Evolutionary conservation across 2,113 vertebrate genomes (phyloP).

Genomic region (Odocoileus virginianus): DNA sequence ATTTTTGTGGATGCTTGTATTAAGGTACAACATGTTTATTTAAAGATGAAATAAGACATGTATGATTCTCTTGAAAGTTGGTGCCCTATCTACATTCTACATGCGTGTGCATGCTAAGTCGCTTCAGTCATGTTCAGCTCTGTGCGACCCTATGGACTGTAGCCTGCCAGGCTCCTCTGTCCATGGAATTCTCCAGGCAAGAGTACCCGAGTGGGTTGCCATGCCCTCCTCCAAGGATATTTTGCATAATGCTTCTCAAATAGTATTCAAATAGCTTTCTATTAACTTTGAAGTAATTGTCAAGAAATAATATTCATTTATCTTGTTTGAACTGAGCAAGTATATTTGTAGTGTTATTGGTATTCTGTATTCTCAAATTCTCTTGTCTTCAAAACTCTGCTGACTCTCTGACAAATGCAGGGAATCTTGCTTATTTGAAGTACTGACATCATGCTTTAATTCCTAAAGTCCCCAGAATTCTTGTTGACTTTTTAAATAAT

Average conservation of each 20-base stretch:
- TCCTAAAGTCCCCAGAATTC: not conserved
- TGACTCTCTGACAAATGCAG: not conserved
- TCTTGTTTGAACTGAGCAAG: not conserved
- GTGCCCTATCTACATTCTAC: not conserved
- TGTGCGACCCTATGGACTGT: not conserved
- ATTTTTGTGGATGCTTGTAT: not conserved
- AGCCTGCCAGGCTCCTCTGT: not conserved
- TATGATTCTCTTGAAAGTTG: not conserved
- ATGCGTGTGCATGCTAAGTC: not conserved
- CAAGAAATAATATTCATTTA: not conserved
- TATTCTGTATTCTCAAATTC: not conserved
- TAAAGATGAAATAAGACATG: not conserved
- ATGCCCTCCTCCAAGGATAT: not conserved
- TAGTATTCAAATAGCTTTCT: not conserved
- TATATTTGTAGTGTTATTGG: not conserved
- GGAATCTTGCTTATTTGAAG: not conserved
- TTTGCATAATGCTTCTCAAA: not conserved
- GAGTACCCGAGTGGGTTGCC: not conserved
- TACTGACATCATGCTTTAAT: not conserved
- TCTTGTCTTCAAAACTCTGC: not conserved
- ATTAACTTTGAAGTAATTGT: not conserved
- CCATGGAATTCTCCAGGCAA: not conserved
- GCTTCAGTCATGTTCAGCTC: fast-evolving
- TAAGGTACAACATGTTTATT: not conserved
- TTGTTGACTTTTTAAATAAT: not conserved